Conservation (phyloP, 2,113 vertebrate genomes). For the Australoheros scitulus region DNA sequence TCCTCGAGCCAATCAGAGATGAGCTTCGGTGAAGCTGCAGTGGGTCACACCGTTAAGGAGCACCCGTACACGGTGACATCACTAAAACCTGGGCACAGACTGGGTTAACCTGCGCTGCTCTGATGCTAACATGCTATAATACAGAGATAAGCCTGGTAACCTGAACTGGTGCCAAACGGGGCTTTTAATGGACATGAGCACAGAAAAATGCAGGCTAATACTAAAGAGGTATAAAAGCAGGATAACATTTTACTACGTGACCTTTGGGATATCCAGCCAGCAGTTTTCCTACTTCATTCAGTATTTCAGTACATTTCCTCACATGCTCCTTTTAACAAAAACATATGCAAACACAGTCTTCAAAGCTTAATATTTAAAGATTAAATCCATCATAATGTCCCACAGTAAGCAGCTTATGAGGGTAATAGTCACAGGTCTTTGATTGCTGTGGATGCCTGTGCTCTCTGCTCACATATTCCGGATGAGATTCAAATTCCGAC, state of each 20-base stretch:
- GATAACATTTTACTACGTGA: background rate
- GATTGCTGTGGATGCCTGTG: no score
- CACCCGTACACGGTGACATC: no score
- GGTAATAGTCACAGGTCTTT: no score
- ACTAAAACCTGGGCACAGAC: no score
- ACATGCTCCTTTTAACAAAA: background rate
- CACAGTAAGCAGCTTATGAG: no score
- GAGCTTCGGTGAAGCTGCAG: background rate
- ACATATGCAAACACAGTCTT: background rate
- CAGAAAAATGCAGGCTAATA: background rate
- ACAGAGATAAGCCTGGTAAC: background rate
- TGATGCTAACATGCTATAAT: background rate
- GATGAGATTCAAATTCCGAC: background rate
- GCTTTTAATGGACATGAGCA: no score
- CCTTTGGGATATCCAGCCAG: background rate
- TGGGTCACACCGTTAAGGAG: background rate
- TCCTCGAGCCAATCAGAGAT: slow-evolving; percentile 78
- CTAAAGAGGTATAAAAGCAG: no score
- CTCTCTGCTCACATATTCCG: no score
- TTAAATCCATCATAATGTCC: no score
- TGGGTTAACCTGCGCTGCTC: background rate
- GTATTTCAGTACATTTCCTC: no score
- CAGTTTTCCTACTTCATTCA: background rate
- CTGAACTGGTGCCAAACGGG: background rate
- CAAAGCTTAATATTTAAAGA: no score